A percentile compares a stretch with the other conserved stretches of the same genome.
Evolutionary conservation across 2,888 invertebrate species (phyloP).

Genomic region (Smittia aterrima): DNA sequence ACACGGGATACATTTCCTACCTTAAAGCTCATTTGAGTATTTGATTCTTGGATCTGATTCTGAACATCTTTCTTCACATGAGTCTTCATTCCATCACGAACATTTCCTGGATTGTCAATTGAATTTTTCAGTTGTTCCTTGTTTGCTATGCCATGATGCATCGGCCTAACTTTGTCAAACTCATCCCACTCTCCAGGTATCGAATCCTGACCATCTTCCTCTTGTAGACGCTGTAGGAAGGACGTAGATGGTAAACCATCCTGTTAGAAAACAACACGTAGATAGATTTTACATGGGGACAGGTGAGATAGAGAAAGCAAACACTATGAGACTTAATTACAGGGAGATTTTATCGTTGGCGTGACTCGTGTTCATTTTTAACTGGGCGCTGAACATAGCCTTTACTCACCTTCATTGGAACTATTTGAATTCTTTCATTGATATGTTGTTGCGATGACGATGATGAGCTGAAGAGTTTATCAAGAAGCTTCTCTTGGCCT

Average conservation of each 20-base stretch:
- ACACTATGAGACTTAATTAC: conserved; percentile 8
- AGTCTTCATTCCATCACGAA: conserved; percentile 47
- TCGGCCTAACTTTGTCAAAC: background rate
- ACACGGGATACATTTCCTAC: conserved; percentile 10
- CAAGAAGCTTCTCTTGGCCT: conserved; percentile 46
- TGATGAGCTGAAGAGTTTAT: background rate
- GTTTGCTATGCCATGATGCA: background rate
- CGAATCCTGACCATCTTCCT: background rate
- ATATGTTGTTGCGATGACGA: conserved; percentile 42
- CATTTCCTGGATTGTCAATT: conserved; percentile 49
- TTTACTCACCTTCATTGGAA: conserved; percentile 36
- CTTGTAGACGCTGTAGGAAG: conserved; percentile 33
- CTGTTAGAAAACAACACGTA: conserved; percentile 1
- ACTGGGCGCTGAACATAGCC: background rate
- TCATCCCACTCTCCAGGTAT: conserved; percentile 35
- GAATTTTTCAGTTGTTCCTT: conserved; percentile 46
- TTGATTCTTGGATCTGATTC: conserved; percentile 14
- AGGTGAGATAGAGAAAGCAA: background rate
- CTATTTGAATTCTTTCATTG: conserved; percentile 43
- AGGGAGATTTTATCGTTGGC: background rate
- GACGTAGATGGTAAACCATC: background rate
- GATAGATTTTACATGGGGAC: background rate
- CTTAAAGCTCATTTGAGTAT: conserved; percentile 32
- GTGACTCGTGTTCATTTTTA: background rate
- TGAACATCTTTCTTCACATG: background rate